phyloP scores from a whole-genome alignment of 2,888 invertebrate species.

The Lumbricus terrestris region DNA sequence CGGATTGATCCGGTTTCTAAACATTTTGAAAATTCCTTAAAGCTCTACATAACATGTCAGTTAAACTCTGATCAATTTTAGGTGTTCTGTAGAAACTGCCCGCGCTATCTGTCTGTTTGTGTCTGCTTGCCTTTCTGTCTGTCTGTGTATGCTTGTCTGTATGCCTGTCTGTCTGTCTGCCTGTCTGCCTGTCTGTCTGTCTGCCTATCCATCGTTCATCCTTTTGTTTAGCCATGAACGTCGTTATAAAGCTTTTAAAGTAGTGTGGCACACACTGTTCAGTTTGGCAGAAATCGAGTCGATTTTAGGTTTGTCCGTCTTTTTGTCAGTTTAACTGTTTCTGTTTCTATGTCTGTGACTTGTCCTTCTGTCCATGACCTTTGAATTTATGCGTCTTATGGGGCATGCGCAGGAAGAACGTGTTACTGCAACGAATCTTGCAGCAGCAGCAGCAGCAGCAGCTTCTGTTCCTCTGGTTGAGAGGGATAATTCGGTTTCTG shows the following conservation, averaged over 20 bases:
- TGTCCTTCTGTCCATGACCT: neutral
- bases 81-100: too few relatives aligned
- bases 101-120: too few relatives aligned
- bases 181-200: neutral
- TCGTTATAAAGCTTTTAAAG: too few relatives aligned
- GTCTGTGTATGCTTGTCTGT: neutral
- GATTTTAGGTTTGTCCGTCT: neutral
- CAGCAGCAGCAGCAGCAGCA: neutral
- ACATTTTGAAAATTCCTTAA: too few relatives aligned
- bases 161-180: too few relatives aligned
- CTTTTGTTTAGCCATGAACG: neutral
- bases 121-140: too few relatives aligned
- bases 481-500: constrained; percentile 3
- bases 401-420: neutral
- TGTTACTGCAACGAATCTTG: too few relatives aligned
- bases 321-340: neutral
- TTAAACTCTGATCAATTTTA: too few relatives aligned
- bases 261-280: too few relatives aligned
- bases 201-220: neutral
- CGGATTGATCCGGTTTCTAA: neutral
- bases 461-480: neutral
- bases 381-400: neutral
- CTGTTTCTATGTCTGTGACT: neutral
- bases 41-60: too few relatives aligned
- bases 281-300: neutral